phyloP scores from a whole-genome alignment of 1,140 invertebrate species.

The Hormaphis cornu region DNA sequence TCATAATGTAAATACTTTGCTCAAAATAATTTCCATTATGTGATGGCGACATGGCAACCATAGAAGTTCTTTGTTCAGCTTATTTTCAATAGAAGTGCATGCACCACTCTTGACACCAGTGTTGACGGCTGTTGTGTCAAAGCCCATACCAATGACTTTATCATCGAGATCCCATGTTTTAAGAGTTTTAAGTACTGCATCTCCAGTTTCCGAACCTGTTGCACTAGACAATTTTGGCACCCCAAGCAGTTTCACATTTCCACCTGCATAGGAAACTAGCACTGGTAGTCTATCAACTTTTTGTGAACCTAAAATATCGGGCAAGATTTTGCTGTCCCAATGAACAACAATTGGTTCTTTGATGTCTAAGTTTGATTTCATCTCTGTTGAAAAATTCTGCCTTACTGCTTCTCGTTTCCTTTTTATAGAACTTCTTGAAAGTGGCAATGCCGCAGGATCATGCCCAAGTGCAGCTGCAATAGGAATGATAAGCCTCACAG shows the following conservation, averaged over 20 bases:
- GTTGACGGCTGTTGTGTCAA: constrained; percentile 41
- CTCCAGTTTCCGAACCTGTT: background rate
- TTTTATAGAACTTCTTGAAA: no score
- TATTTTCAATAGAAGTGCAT: constrained; percentile 27
- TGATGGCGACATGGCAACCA: constrained; percentile 31
- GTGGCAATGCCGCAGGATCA: background rate
- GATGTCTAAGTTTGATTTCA: background rate
- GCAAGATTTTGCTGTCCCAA: constrained; percentile 37
- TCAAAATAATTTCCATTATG: constrained; percentile 33
- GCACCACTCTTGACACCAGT: constrained; percentile 38
- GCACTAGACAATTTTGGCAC: background rate
- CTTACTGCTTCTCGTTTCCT: no score
- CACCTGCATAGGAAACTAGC: background rate
- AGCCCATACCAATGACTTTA: constrained; percentile 36
- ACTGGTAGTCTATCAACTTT: constrained; percentile 12
- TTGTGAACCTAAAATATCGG: constrained; percentile 22
- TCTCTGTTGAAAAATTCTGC: background rate
- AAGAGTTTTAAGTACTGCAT: background rate
- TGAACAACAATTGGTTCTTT: constrained; percentile 15
- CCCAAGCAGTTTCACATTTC: background rate
- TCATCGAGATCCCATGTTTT: constrained; percentile 25
- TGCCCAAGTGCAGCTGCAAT: background rate
- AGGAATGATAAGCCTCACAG: background rate
- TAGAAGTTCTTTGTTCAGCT: constrained; percentile 21
- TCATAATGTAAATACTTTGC: no score